A percentile compares a stretch with the other conserved stretches of the same genome.
phyloP scores from a whole-genome alignment of 2,888 invertebrate genomes.

The Euspilapteryx auroguttella region DNA sequence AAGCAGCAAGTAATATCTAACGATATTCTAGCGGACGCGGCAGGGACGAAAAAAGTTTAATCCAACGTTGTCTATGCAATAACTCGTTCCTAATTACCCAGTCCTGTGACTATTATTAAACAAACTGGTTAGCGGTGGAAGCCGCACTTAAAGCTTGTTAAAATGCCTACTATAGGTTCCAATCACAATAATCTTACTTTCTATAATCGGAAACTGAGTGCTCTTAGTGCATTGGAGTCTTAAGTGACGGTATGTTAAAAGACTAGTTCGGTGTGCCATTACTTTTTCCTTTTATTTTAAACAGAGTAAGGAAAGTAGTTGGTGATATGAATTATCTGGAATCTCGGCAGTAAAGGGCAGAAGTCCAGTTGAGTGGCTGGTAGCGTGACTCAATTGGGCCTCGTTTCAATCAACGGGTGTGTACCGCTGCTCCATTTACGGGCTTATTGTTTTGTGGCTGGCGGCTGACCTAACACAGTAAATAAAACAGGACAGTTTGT shows the following conservation, averaged over 20 bases:
- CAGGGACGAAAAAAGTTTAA: neutral
- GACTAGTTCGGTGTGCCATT: too few relatives aligned
- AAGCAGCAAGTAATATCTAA: too few relatives aligned
- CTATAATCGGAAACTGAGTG: conserved; percentile 60
- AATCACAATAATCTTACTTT: conserved; percentile 52
- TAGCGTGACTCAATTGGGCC: conserved; percentile 34
- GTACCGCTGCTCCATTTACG: conserved; percentile 33
- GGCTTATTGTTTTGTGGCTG: conserved; percentile 24
- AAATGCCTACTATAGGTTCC: conserved; percentile 24
- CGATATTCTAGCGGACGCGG: too few relatives aligned
- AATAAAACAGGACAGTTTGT: too few relatives aligned
- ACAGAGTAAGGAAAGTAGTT: too few relatives aligned
- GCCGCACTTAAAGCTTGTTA: conserved; percentile 21
- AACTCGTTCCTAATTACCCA: conserved; percentile 15
- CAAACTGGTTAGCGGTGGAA: conserved; percentile 23
- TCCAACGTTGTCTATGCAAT: conserved; percentile 10
- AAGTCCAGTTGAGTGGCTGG: too few relatives aligned
- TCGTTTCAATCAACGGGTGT: conserved; percentile 14
- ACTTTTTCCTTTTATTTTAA: conserved; percentile 35
- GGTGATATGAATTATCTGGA: too few relatives aligned
- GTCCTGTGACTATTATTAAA: conserved; percentile 11
- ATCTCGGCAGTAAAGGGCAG: too few relatives aligned
- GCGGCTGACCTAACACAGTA: conserved; percentile 15
- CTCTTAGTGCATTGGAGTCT: conserved; percentile 44
- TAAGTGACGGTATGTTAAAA: too few relatives aligned